Percentiles rank a stretch among this genome's conserved stretches.
Evolutionary conservation across 2,113 vertebrate genomes (phyloP).

Genomic region (Hirundichthys speculiger): DNA sequence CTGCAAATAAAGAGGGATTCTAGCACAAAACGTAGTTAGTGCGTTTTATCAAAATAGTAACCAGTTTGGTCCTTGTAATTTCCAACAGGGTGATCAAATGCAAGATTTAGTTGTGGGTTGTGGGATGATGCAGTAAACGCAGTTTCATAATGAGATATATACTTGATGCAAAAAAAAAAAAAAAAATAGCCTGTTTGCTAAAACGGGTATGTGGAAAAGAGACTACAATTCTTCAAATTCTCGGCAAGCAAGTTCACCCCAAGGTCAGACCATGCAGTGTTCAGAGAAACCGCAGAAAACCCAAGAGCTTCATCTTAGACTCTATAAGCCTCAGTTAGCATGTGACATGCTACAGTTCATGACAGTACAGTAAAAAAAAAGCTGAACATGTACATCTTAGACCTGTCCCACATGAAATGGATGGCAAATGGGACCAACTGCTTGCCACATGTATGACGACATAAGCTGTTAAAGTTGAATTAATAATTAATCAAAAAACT

Average conservation of each 20-base stretch:
- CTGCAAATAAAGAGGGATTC: slow-evolving; percentile 49
- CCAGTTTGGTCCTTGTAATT: slow-evolving; percentile 23
- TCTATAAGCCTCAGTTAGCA: neutral
- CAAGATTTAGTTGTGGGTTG: slow-evolving; percentile 14
- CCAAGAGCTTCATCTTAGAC: neutral
- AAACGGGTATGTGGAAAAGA: neutral
- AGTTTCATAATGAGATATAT: slow-evolving; percentile 13
- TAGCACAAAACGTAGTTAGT: slow-evolving; percentile 20
- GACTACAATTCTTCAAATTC: neutral
- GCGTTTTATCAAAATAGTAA: slow-evolving; percentile 31
- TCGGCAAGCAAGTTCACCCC: no score
- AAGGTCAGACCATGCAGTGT: no score
- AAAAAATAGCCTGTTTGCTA: rapidly evolving
- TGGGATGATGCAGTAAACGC: slow-evolving; percentile 7
- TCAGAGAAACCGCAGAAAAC: neutral
- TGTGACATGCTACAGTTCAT: neutral
- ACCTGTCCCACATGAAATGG: no score
- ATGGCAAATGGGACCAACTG: no score
- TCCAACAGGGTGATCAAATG: slow-evolving; percentile 50
- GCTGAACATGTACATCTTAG: neutral
- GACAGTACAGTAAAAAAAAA: neutral
- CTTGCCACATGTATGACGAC: no score
- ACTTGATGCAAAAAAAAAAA: neutral
- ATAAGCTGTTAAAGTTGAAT: no score
- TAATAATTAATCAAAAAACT: no score